Conservation (phyloP, 2,888 invertebrate species). For the Busseola fusca region DNA sequence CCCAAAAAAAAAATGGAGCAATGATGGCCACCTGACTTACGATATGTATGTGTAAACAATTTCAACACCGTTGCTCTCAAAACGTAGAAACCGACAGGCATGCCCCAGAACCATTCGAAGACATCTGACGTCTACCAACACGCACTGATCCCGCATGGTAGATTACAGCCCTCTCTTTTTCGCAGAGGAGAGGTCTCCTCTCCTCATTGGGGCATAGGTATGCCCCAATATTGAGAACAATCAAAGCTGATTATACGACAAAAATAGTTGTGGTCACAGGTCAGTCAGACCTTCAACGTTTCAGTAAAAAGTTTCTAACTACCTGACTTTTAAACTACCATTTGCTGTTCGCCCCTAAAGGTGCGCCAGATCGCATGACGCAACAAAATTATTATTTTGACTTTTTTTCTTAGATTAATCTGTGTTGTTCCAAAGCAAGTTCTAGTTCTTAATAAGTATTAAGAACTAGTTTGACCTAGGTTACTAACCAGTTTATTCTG, state of each 20-base stretch:
- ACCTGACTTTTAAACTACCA: slow-evolving; percentile 13
- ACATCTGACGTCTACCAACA: not conserved
- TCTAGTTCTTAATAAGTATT: too few relatives aligned
- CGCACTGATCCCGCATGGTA: not conserved
- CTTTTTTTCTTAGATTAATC: slow-evolving; percentile 4
- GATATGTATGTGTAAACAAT: not conserved
- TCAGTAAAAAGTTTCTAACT: slow-evolving; percentile 3
- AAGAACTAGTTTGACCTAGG: not conserved
- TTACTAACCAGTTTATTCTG: slow-evolving; percentile 8
- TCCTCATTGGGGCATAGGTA: too few relatives aligned
- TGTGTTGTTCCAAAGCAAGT: not conserved
- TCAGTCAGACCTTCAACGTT: slow-evolving; percentile 1
- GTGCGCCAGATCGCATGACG: slow-evolving; percentile 8
- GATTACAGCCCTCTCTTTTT: not conserved
- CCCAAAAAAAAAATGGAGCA: too few relatives aligned
- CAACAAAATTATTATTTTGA: slow-evolving; percentile 15
- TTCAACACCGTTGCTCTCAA: not conserved
- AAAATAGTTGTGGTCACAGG: not conserved
- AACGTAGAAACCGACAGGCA: not conserved
- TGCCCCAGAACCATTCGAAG: not conserved
- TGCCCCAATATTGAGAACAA: not conserved
- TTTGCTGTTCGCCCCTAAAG: slow-evolving; percentile 1
- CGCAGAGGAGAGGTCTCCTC: not conserved
- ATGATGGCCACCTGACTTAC: not conserved
- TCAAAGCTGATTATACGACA: not conserved